Base-by-base conservation (phyloP, 2,888 invertebrate genomes). In the Apamea crenata region DNA sequence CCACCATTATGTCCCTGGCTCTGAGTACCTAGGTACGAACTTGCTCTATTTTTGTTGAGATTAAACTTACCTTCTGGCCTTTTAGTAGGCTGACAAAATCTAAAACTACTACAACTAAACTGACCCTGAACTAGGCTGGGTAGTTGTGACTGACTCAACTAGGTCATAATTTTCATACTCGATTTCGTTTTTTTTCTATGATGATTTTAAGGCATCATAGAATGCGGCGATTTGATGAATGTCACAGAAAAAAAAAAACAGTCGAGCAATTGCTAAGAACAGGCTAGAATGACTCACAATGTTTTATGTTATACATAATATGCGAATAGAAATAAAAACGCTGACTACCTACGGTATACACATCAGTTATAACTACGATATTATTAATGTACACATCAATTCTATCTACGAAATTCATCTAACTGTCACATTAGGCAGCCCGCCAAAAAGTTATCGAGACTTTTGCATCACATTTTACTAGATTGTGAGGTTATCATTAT, bases 361-460 rank as follows among this genome's bases (percentile, higher is more conserved):
- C 25, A 76, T 56, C 44, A 36, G 36, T 53, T 74, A 36, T 32
- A 74, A 82, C 44, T 47, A 59, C 10, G 32, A 32, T 40, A 83
- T 72, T 83, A 86, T n/a, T n/a, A n/a, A n/a, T n/a, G n/a, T 65
- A 65, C 14, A 44, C 25, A 76, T 56, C 44, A 36, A 29, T 53
- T 74, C n/a, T 32, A 74, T 77, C 44, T 47, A 59, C 10, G 32
- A 32, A 83, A 69, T 84, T 74, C 78, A 50, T 78, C 71, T 74
- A 72, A 78, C 40, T 83, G 68, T 73, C 79, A 78, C 63, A 84
- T 86, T 84, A 84, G 87, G 84, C 84, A 78, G 40, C 6, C 18
- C 59, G 74, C 87, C 87, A 84, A 78, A 69, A 72, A 72, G 40
- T 61, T 83, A 69, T 86, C 53, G 65, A 18, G 67, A 86, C 71